A percentile compares a stretch with the other conserved stretches of the same genome.
Conservation (phyloP, 2,113 vertebrate species). For the Dolichotis patagonum region DNA sequence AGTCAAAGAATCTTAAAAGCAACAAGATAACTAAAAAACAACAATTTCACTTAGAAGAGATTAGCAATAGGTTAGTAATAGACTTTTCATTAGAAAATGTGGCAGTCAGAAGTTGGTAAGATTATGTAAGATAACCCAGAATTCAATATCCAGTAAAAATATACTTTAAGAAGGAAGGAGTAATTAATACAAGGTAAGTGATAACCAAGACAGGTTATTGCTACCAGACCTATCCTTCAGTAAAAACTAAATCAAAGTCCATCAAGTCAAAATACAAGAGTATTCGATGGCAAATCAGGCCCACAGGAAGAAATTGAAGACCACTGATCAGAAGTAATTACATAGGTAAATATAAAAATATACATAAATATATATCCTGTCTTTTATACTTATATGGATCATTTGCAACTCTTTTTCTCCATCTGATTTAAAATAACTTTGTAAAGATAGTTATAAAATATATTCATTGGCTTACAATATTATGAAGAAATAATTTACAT, state of each 20-base stretch:
- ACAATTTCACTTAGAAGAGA: background rate
- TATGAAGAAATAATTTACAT: background rate
- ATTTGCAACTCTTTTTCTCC: background rate
- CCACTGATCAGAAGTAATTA: background rate
- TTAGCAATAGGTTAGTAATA: background rate
- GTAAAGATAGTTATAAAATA: background rate
- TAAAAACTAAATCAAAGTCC: background rate
- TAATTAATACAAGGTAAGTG: background rate
- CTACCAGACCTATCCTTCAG: background rate
- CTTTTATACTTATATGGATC: background rate
- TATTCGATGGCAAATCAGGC: background rate
- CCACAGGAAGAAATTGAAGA: background rate
- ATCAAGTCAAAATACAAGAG: background rate
- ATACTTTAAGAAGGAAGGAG: background rate
- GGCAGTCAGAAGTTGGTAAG: background rate
- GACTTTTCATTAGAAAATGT: background rate
- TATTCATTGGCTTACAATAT: background rate
- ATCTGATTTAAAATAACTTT: slow-evolving; percentile 5
- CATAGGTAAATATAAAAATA: background rate
- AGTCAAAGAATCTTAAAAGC: background rate
- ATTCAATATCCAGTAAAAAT: background rate
- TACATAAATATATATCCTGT: background rate
- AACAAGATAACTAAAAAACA: background rate
- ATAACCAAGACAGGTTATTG: background rate
- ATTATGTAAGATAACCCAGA: background rate